Evolutionary conservation across 2,888 invertebrate species (phyloP), one percentile per base, ranked within the genome.

Genomic region (Micoletzkya japonica): DNA sequence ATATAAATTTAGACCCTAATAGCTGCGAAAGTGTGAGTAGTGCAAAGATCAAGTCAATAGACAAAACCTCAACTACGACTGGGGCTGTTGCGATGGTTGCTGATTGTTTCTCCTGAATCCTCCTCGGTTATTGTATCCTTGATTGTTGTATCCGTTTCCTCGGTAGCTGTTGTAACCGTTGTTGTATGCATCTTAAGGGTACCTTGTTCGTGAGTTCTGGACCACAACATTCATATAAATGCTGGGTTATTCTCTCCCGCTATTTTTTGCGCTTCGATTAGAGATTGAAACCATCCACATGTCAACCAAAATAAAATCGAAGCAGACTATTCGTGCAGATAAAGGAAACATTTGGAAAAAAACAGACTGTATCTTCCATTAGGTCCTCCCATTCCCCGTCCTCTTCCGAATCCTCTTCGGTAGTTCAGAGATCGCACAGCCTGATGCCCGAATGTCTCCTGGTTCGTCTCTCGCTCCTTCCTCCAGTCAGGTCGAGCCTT

Each of bases 371-470:
- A 54, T 72, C 72, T 72, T 61, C 73, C 73, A 57, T 74, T 72
- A 50, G 74, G 72, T 30, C 77, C 76, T 54, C 77, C 77, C 28
- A 73, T 70, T 28, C 56, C 54, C n/a, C n/a, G n/a, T n/a, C 66
- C 71, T n/a, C 74, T 72, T 49, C 78, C 76, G 34, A 72, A 74
- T 60, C 81, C 76, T 67, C 79, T 77, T 44, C 79, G 79, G 72
- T 76, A 76, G 74, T 73, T 72, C 63, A 80, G 73, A 4, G 77
- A 77, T 26, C 82, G 78, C 52, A 83, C 78, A n/a, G 85, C 82
- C 28, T 78, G 76, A 58, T 81, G 81, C 1, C 85, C 85, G 71
- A 85, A 85, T 10, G 85, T 85, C 70, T 85, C 85, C 70, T 83
- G 84, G 64, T 85, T 85, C 34, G 83, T 83, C 72, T 81, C 77